Evolutionary conservation across 2,113 vertebrate species (phyloP), one percentile per base, ranked within the genome.

Genomic region (Pterocles orientalis): DNA sequence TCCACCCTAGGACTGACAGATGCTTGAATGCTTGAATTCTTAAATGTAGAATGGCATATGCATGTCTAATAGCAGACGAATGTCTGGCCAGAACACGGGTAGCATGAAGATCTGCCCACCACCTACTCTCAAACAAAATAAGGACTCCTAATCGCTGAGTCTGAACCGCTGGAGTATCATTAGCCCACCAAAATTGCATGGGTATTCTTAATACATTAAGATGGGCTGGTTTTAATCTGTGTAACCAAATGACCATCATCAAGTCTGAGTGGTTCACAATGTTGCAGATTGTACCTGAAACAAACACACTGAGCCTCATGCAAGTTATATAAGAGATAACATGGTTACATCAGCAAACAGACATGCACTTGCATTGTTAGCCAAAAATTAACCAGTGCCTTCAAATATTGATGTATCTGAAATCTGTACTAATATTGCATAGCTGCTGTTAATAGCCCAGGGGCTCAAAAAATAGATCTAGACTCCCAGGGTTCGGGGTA

Each of bases 31-130:
- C 20, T 53, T 76, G 24, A 90, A 70, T 1, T 3, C 18, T 41
- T 18, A 41, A 41, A 41, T 41, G 41, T 41, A 41, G 7, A 71
- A 56, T 6, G 13, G 14, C 31, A 34, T 14, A 58, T 15, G n/a
- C 11, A 73, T 0, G 0, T 65, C 53, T 68, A 28, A 60, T 4
- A 84, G 66, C 54, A 87, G 41, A 45, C 0, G 1, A 64, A 11
- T 16, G 25, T 47, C 73, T 87, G 39, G 29, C 25, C n/a, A 39
- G 17, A 69, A 16, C 12, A 24, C 0, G 14, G 7, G 39, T 41
- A 57, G n/a, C 28, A 25, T 9, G 17, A 76, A 68, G 21, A 72
- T 53, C 20, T 48, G 64, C 33, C 34, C 18, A 39, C 57, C 39
- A 65, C 14, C 28, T 57, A 18, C 33, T 77, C 34, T 51, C 8